A percentile compares a stretch with the other conserved stretches of the same genome.
Conservation (phyloP, 2,888 invertebrate genomes). For the Euclidia mi region DNA sequence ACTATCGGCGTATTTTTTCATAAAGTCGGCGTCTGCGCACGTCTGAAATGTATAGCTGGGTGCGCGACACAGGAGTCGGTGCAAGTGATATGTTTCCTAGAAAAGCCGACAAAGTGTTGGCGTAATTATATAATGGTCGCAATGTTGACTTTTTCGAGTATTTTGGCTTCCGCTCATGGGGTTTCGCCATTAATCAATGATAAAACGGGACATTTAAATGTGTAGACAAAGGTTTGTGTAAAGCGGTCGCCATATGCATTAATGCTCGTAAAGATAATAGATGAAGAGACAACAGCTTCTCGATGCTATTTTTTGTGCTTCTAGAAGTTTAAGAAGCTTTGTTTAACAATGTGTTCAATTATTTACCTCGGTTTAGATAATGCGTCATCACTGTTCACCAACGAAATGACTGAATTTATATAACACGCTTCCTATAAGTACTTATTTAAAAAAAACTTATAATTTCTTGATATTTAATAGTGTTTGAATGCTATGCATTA, state of each 20-base stretch:
- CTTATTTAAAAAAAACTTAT: too few species aligned
- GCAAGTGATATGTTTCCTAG: conserved; percentile 68
- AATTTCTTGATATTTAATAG: too few species aligned
- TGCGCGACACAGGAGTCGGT: conserved; percentile 51
- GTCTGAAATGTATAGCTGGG: conserved; percentile 70
- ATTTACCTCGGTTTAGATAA: too few species aligned
- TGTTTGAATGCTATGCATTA: too few species aligned
- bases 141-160: conserved; percentile 83
- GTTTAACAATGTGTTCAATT: too few species aligned
- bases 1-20: conserved; percentile 76
- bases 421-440: too few species aligned
- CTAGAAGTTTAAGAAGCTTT: neutral
- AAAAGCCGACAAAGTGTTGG: conserved; percentile 82
- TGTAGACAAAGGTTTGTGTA: conserved; percentile 44
- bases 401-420: too few species aligned
- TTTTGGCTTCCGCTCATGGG: conserved; percentile 85
- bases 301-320: conserved; percentile 2
- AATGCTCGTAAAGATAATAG: conserved; percentile 37
- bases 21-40: conserved; percentile 76
- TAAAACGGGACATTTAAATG: conserved; percentile 54
- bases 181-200: conserved; percentile 79
- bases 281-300: neutral
- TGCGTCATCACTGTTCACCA: too few species aligned
- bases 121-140: conserved; percentile 85
- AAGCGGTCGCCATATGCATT: conserved; percentile 33